Percentiles rank a stretch among this genome's conserved stretches.
Conservation (phyloP, 2,113 vertebrate species). For the Phylloscopus whistleri region DNA sequence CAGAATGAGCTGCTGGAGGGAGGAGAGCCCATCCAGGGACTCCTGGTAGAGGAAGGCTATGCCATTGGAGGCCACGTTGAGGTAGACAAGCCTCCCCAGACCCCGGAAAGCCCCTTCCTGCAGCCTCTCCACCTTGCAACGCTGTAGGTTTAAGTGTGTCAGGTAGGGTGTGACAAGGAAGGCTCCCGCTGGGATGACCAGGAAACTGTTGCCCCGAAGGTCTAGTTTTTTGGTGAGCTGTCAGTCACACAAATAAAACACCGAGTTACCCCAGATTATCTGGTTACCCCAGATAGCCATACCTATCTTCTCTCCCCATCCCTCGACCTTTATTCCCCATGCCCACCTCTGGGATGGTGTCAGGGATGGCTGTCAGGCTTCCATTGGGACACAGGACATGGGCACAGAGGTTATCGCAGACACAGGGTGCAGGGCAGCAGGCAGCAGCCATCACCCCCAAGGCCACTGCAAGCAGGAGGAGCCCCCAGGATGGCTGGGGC, state of each 20-base stretch:
- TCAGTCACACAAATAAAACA: background rate
- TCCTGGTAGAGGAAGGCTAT: constrained; percentile 88
- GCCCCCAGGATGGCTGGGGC: background rate
- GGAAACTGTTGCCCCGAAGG: constrained; percentile 81
- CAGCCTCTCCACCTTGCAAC: constrained; percentile 80
- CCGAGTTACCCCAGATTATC: background rate
- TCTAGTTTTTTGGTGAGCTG: constrained; percentile 89
- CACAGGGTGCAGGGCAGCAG: constrained; percentile 80
- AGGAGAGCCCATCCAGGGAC: constrained; percentile 87
- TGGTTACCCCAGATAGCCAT: background rate
- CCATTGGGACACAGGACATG: constrained; percentile 80
- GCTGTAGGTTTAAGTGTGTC: constrained; percentile 85
- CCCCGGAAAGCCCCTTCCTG: constrained; percentile 89
- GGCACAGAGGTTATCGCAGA: constrained; percentile 85
- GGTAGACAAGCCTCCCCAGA: constrained; percentile 85
- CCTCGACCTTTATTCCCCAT: background rate
- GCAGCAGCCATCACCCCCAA: background rate
- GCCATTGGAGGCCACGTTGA: constrained; percentile 86
- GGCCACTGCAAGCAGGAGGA: background rate
- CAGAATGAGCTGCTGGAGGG: constrained; percentile 84
- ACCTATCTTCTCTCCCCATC: background rate
- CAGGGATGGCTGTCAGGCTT: constrained; percentile 82
- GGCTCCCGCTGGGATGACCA: constrained; percentile 68
- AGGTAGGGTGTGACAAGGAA: constrained; percentile 84
- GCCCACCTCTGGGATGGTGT: constrained; percentile 82